A percentile compares a stretch with the other conserved stretches of the same genome.
These are phyloP conservation scores for Cistogaster globosa DNA, from an alignment of 2,888 invertebrate species.

Conservation along the genomic window DNA sequence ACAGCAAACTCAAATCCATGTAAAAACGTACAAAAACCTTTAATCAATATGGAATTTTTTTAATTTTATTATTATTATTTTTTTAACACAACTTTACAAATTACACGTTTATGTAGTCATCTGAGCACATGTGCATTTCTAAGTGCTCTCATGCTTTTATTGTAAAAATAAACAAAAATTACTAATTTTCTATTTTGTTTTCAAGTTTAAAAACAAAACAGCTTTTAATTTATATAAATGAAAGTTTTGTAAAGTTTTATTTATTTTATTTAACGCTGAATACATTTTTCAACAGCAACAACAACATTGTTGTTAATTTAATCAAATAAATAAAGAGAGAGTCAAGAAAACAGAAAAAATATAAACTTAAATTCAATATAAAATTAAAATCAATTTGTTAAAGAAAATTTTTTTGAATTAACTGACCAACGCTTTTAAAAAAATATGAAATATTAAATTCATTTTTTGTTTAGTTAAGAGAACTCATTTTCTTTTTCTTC, in stretches of 20 bases:
- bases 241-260: not conserved
- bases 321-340: conserved; percentile 4
- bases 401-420: not conserved
- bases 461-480: not conserved
- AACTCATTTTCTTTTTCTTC: too few relatives aligned
- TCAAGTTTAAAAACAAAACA: not conserved
- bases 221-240: not conserved
- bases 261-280: not conserved
- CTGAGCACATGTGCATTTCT: too few relatives aligned
- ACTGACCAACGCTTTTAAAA: not conserved
- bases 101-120: too few relatives aligned
- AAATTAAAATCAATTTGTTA: conserved; percentile 33
- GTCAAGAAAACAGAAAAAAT: not conserved
- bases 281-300: conserved; percentile 1
- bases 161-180: too few relatives aligned
- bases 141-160: too few relatives aligned
- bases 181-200: too few relatives aligned
- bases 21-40: too few relatives aligned
- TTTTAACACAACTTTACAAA: too few relatives aligned
- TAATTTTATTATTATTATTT: too few relatives aligned
- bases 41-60: too few relatives aligned
- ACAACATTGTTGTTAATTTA: not conserved
- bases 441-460: not conserved
- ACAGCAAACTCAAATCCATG: too few relatives aligned
- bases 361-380: not conserved